These are phyloP conservation scores for Brachyrhaphis roseni DNA, from an alignment of 2,797 vertebrate genomes.

Conservation along the genomic window DNA sequence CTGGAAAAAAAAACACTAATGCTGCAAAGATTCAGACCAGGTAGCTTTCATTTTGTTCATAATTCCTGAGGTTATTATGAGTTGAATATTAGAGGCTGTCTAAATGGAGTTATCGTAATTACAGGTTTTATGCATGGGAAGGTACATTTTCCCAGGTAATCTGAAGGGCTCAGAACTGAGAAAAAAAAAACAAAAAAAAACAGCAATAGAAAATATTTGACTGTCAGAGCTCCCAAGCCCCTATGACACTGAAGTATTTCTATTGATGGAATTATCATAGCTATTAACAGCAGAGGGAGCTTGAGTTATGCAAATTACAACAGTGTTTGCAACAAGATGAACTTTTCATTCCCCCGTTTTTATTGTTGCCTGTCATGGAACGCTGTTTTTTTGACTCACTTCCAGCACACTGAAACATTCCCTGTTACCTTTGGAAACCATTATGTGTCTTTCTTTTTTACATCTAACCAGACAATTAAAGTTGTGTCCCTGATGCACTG, in stretches of 20 bases:
- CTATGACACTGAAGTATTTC: slow-evolving; percentile 38
- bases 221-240: slow-evolving; percentile 43
- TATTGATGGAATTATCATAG: slow-evolving; percentile 62
- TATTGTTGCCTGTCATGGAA: slow-evolving; percentile 60
- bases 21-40: slow-evolving; percentile 55
- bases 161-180: slow-evolving; percentile 61
- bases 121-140: slow-evolving; percentile 80
- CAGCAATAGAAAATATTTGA: slow-evolving; percentile 48
- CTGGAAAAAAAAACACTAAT: slow-evolving; percentile 49
- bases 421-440: slow-evolving; percentile 55
- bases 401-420: slow-evolving; percentile 46
- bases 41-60: slow-evolving; percentile 75
- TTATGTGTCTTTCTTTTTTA: slow-evolving; percentile 33
- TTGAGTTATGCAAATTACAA: slow-evolving; percentile 69
- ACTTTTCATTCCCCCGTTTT: slow-evolving; percentile 62
- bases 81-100: slow-evolving; percentile 75
- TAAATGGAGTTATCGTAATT: slow-evolving; percentile 79
- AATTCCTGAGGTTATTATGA: slow-evolving; percentile 76
- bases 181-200: slow-evolving; percentile 11
- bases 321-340: slow-evolving; percentile 59
- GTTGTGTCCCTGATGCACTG: slow-evolving; percentile 24
- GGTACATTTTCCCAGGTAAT: slow-evolving; percentile 77
- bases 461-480: slow-evolving; percentile 37
- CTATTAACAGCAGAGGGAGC: slow-evolving; percentile 73
- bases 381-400: slow-evolving; percentile 59